Base-by-base conservation (phyloP, 2,797 vertebrate genomes). In the Tarsius wallacei region DNA sequence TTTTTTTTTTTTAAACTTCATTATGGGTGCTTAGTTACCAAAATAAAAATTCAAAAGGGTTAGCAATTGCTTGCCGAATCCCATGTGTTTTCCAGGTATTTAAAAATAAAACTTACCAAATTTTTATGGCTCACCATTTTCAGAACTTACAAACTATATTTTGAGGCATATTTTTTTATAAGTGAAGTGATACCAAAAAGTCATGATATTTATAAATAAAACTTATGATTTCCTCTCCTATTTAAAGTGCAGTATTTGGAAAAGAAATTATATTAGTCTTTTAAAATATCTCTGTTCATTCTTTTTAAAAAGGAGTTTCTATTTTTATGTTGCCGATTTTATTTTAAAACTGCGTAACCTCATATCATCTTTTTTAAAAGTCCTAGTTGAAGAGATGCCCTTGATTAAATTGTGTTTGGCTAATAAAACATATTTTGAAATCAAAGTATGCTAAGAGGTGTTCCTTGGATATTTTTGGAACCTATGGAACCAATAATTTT, bases 351-450 rank as follows among this genome's bases (percentile, higher is more conserved):
- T 87, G 7, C 47, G 28, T 51, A 22, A 51, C 12, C 28, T 1
- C 63, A 2, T 24, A 24, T 82, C 21, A 84, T 49, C n/a, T 14
- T 21, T 8, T 6, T 71, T 66, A 1, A 33, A 47, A 63, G 42
- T 94, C 4, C 26, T 78, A 47, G 28, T 24, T 91, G 63, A 82
- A 83, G 13, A 83, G 26, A 33, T 89, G 22, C n/a, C 28, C 24
- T 76, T 31, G 16, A 14, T 89, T 86, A 89, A 68, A 83, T 78
- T 80, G 36, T 16, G 42, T 86, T 90, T 42, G 64, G 28, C 51
- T 80, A 74, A 76, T 55, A 87, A 73, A 81, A 87, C 15, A 73
- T 26, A 77, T 55, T 88, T 76, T 80, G 53, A 88, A 91, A 86
- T 94, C 87, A 51, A 66, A 96, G 55, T 61, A 64, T 73, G 19